Evolutionary conservation across 1,140 invertebrate genomes (phyloP), one percentile per base, ranked within the genome.

Genomic region (Oedothorax gibbosus): DNA sequence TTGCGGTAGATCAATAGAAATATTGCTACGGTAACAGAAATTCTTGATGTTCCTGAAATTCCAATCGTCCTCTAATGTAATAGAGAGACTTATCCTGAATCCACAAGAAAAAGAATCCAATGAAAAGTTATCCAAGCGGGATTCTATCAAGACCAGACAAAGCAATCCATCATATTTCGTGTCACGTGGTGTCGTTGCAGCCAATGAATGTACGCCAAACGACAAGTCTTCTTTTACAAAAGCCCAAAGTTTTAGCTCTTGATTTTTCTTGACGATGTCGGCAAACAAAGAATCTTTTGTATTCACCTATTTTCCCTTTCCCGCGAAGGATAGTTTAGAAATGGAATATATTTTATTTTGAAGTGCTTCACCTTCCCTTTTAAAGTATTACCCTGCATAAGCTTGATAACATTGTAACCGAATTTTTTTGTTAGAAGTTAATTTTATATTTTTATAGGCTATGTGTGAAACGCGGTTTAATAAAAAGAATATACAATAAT

Each of bases 121-220:
- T 75, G 71, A 83, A 83, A 83, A 83, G 69, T 83, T 83, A 76
- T 65, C 51, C 68, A 68, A 68, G 50, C 57, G 79, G 18, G 35
- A 80, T 80, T 80, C 78, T 49, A 80, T 82, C 79, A 82, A 56
- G 60, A 64, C 21, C 69, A 75, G 81, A 83, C 81, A 83, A 72
- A 75, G 81, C 56, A 83, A 83, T 83, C 71, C 81, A 83, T 83
- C 81, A 83, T 83, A 75, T 83, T 66, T 76, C 81, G 68, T 50
- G 65, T 82, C 79, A 72, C 68, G 68, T 82, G 79, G 51, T 56
- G 71, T 11, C 68, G 56, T 72, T 73, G 81, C 71, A 83, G 51
- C 81, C 81, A 83, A 83, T 83, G 81, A 83, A 75, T 83, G 69
- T 82, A 56, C 68, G 64, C 54, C 35, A 35, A 82, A 82, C 60